Conservation (phyloP, 2,888 invertebrate species). For the Eupithecia abbreviata region DNA sequence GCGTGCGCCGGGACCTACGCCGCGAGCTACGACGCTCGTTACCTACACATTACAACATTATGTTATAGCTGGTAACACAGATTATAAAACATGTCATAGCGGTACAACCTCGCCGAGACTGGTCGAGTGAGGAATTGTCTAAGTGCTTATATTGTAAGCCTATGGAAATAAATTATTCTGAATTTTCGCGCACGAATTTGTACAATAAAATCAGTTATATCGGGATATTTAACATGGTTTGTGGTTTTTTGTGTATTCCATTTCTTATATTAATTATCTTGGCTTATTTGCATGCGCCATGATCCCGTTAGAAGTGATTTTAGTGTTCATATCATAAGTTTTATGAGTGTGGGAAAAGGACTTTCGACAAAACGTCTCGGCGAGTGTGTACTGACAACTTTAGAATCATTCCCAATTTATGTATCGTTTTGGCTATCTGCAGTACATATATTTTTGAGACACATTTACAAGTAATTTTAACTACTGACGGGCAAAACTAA, state of each 20-base stretch:
- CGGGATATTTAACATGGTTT: neutral
- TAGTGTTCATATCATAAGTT: neutral
- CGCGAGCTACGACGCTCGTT: constrained; percentile 77
- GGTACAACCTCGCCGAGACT: neutral
- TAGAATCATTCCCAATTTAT: neutral
- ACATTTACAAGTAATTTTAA: neutral
- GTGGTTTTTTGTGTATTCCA: neutral
- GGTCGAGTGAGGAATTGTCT: neutral
- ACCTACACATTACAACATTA: constrained; percentile 53
- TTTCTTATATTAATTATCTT: neutral
- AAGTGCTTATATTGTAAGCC: too few relatives aligned
- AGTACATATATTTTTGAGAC: neutral
- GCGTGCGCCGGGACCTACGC: constrained; percentile 79
- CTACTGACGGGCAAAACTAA: neutral
- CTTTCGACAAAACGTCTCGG: neutral
- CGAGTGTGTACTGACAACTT: neutral
- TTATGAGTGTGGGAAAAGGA: neutral
- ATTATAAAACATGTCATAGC: neutral
- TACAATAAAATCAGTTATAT: neutral
- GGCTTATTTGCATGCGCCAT: neutral
- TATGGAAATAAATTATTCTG: too few relatives aligned
- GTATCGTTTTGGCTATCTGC: neutral
- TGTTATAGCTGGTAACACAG: constrained; percentile 10
- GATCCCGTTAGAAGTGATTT: neutral
- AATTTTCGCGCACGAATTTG: neutral